Evolutionary conservation across 1,140 invertebrate species (phyloP).

Genomic region (Globodera ellingtonae): DNA sequence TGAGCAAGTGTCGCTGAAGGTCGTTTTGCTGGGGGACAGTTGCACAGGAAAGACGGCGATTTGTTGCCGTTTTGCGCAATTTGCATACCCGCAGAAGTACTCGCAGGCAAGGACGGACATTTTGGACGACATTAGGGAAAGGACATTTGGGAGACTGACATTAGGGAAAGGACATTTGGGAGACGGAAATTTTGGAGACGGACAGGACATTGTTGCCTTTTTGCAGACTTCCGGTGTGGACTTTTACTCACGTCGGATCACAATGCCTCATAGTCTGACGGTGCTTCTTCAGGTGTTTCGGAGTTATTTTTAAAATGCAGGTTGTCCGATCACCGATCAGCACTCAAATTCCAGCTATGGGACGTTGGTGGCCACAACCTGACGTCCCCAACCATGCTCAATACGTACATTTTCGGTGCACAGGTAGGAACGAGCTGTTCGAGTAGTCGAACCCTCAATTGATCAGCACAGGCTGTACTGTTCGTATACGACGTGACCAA

Average conservation of each 20-base stretch:
- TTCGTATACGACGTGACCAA: slow-evolving; percentile 86
- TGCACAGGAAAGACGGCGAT: slow-evolving; percentile 79
- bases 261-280: slow-evolving; percentile 71
- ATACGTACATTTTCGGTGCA: slow-evolving; percentile 62
- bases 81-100: slow-evolving; percentile 77
- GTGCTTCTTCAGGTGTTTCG: slow-evolving; percentile 65
- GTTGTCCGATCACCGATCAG: neutral
- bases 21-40: slow-evolving; percentile 79
- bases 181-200: neutral
- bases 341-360: slow-evolving; percentile 77
- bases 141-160: no score
- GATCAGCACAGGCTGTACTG: slow-evolving; percentile 68
- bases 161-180: slow-evolving; percentile 4
- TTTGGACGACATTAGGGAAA: no score
- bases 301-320: neutral
- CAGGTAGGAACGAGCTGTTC: slow-evolving; percentile 15
- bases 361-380: slow-evolving; percentile 79
- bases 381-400: slow-evolving; percentile 79
- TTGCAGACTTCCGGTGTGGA: slow-evolving; percentile 78
- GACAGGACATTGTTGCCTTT: neutral
- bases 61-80: slow-evolving; percentile 73
- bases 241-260: slow-evolving; percentile 76
- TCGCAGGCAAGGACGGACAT: slow-evolving; percentile 44
- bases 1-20: slow-evolving; percentile 75
- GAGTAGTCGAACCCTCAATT: no score